Evolutionary conservation across 2,797 vertebrate genomes (phyloP).

Genomic region (Acestrorhynchus altus): DNA sequence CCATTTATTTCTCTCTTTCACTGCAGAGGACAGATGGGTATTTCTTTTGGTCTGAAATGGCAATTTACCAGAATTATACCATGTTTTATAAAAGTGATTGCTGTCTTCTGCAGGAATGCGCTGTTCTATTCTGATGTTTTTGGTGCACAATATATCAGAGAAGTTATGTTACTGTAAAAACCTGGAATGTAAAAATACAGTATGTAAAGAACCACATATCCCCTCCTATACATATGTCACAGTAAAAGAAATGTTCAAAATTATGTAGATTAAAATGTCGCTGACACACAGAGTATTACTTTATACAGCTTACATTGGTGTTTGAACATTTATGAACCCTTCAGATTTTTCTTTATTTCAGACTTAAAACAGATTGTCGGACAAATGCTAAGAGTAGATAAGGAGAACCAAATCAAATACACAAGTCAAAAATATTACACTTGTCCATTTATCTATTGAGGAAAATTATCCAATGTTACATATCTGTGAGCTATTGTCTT

Average conservation of each 20-base stretch:
- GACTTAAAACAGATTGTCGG: too few species aligned
- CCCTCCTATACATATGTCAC: slow-evolving; percentile 35
- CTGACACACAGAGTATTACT: slow-evolving; percentile 40
- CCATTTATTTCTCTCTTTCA: not conserved
- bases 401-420: too few species aligned
- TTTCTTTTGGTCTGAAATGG: slow-evolving; percentile 14
- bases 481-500: too few species aligned
- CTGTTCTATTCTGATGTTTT: slow-evolving; percentile 35
- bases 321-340: too few species aligned
- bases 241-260: slow-evolving; percentile 21
- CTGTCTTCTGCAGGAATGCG: slow-evolving; percentile 35
- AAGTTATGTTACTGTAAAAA: slow-evolving; percentile 39
- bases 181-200: slow-evolving; percentile 39
- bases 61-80: not conserved
- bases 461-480: too few species aligned
- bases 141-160: slow-evolving; percentile 10
- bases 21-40: not conserved
- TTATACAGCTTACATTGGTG: too few species aligned
- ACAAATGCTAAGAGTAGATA: too few species aligned
- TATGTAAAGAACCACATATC: slow-evolving; percentile 19
- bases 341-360: too few species aligned
- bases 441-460: too few species aligned
- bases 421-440: too few species aligned
- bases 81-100: slow-evolving; percentile 32
- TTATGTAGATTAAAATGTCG: slow-evolving; percentile 23